Base-by-base conservation (phyloP, 2,888 invertebrate species). In the Schrankia costaestrigalis region DNA sequence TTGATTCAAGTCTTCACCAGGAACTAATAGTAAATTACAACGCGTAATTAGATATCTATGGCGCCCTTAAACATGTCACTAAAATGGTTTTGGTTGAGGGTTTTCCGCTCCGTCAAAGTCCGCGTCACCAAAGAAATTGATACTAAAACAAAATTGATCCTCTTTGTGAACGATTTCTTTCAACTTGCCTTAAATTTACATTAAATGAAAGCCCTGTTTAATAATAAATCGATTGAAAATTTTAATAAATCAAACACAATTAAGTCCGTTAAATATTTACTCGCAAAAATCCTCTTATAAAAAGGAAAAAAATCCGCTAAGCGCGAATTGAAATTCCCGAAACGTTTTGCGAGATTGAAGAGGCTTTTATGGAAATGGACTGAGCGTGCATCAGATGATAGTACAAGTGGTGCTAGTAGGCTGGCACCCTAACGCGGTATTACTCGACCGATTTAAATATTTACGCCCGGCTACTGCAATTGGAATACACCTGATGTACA, bases 321-420 rank as follows among this genome's bases (percentile, higher is more conserved):
- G 78, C 79, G 75, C 56, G 79, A 84, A 85, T 86, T 86, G 80
- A 83, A 84, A 86, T 86, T 86, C 87, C 76, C 77, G 70, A 68
- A 84, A 70, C 84, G 84, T 82, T 85, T 80, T 78, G 76, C 71
- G 80, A 83, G 84, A 85, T 84, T 85, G 83, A 86, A 84, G 85
- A 85, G 85, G 83, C 85, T 87, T 87, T 87, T 86, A 87, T 87
- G 85, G 83, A 84, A 87, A 87, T 85, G 78, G 81, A 77, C 77
- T 68, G 67, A 63, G 77, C 76, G 81, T 80, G 78, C 81, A 76
- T 71, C 74, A 63, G 68, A 61, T 73, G 78, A 79, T 83, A 80
- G 80, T 52, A 49, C 44, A 30, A 52, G 31, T 82, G 79, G 78
- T 56, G 44, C 42, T 33, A 46, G 36, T 40, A 52, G 48, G 54